Conservation (phyloP, 2,888 invertebrate genomes). For the Schizaphis graminum region DNA sequence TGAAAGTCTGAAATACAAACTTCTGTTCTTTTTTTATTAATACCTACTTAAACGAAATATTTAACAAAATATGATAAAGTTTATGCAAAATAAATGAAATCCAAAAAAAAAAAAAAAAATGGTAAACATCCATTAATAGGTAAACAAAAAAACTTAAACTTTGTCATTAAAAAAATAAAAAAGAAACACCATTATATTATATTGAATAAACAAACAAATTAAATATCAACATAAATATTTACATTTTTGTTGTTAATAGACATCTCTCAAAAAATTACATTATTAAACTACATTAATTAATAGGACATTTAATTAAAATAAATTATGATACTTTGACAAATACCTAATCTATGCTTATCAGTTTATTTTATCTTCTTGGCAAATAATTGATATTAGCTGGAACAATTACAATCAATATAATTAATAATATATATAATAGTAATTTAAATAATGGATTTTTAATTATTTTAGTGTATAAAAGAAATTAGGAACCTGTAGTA, state of each 20-base stretch:
- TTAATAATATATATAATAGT: not conserved
- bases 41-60: not conserved
- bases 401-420: not conserved
- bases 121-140: not conserved
- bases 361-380: not conserved
- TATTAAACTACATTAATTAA: not conserved
- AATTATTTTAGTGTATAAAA: not conserved
- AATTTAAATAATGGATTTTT: not conserved
- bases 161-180: not conserved
- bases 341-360: not conserved
- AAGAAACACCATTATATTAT: not conserved
- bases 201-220: conserved; percentile 35
- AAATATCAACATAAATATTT: conserved; percentile 15
- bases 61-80: not conserved
- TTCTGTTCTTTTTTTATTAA: not conserved
- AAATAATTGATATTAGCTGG: not conserved
- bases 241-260: not conserved
- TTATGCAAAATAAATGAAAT: not conserved
- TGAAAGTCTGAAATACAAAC: not conserved
- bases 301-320: not conserved
- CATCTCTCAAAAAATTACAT: not conserved
- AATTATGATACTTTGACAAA: not conserved
- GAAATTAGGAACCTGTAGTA: not conserved
- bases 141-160: not conserved
- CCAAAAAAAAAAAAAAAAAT: not conserved